phyloP scores from a whole-genome alignment of 2,113 vertebrate species.

The Ceyx cyanopectus region DNA sequence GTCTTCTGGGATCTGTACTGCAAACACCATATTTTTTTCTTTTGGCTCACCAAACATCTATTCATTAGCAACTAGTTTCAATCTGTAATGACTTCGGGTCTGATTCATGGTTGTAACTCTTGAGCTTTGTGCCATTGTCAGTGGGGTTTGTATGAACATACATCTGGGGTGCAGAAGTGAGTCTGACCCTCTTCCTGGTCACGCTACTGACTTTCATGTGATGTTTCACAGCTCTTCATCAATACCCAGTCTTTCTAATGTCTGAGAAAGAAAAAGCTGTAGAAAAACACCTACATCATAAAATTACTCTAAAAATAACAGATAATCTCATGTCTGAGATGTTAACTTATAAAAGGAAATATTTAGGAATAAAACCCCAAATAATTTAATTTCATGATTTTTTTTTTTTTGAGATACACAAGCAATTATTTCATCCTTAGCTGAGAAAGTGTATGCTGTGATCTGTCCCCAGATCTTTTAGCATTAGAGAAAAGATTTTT shows the following conservation, averaged over 20 bases:
- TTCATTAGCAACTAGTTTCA: conserved; percentile 37
- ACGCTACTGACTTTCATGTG: not conserved
- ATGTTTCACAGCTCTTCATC: not conserved
- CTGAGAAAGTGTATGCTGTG: not conserved
- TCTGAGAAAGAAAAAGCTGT: not conserved
- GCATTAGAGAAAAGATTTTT: conserved; percentile 27
- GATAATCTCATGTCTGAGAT: not conserved
- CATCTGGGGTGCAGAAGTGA: not conserved
- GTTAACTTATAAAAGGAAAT: conserved; percentile 19
- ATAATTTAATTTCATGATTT: not conserved
- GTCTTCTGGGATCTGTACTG: conserved; percentile 55
- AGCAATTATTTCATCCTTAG: not conserved
- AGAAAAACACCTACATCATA: not conserved
- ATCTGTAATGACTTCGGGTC: not conserved
- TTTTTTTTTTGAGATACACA: not conserved
- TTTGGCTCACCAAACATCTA: conserved; percentile 49
- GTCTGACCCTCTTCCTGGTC: not conserved
- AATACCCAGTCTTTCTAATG: not conserved
- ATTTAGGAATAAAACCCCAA: not conserved
- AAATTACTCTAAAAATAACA: conserved; percentile 26
- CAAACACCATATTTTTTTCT: conserved; percentile 64
- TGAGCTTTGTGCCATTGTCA: not conserved
- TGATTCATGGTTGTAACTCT: not conserved
- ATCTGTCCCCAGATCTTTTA: conserved; percentile 27
- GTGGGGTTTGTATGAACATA: not conserved